These are phyloP conservation scores for Pao palembangensis DNA, from an alignment of 2,113 vertebrate genomes.

Conservation along the genomic window DNA sequence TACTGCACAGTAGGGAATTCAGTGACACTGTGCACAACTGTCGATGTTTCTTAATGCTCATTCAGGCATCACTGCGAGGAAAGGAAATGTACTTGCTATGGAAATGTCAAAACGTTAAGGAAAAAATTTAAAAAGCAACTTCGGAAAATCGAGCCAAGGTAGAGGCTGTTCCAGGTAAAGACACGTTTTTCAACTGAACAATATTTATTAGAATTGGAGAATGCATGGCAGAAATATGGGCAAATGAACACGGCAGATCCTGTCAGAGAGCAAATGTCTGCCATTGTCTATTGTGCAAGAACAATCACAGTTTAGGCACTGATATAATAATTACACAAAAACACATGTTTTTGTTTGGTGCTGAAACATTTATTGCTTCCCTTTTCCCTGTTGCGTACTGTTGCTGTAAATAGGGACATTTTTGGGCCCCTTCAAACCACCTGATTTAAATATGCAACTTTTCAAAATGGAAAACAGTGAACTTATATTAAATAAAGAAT, in stretches of 20 bases:
- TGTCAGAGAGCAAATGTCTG: background rate
- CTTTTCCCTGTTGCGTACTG: background rate
- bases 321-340: too few species aligned
- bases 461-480: too few species aligned
- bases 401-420: background rate
- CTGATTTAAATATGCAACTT: too few species aligned
- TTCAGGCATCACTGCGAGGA: too few species aligned
- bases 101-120: background rate
- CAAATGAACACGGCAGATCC: background rate
- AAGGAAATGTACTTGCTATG: too few species aligned
- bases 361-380: too few species aligned
- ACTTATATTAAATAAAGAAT: too few species aligned
- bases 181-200: conserved; percentile 4
- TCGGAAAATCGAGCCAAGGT: too few species aligned
- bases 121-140: background rate
- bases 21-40: background rate
- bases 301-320: too few species aligned
- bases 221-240: conserved; percentile 11
- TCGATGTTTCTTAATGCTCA: background rate
- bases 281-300: too few species aligned
- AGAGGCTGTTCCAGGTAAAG: background rate
- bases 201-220: conserved; percentile 4
- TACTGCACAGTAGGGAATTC: background rate
- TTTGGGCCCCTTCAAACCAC: background rate
- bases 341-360: too few species aligned